A percentile compares a stretch with the other conserved stretches of the same genome.
Conservation (phyloP, 1,140 invertebrate genomes). For the Sitobion miscanthi region DNA sequence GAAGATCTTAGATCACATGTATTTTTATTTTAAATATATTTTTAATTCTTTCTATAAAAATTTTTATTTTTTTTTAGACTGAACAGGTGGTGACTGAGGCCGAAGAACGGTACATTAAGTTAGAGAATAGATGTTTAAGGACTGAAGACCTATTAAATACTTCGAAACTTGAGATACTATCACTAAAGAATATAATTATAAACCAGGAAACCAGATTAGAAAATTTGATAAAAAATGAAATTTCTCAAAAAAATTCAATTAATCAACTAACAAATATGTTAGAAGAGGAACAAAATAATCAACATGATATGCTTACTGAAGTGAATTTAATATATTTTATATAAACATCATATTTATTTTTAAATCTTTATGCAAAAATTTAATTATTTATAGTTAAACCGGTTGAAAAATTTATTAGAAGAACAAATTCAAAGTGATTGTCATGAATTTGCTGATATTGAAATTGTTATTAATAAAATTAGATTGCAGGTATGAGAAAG, state of each 20-base stretch:
- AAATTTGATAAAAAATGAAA: conserved; percentile 46
- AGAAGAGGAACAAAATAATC: conserved; percentile 44
- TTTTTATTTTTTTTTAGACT: conserved; percentile 17
- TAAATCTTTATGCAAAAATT: background rate
- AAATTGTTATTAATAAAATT: conserved; percentile 44
- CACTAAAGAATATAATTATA: conserved; percentile 17
- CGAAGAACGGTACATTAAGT: background rate
- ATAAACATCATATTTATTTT: background rate
- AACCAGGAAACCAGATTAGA: conserved; percentile 13
- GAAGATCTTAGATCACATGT: conserved; percentile 43
- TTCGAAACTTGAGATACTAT: conserved; percentile 19
- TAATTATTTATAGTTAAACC: background rate
- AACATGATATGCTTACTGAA: conserved; percentile 48
- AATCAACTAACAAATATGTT: conserved; percentile 45
- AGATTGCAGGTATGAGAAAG: background rate
- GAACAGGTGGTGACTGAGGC: conserved; percentile 37
- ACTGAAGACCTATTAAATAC: conserved; percentile 33
- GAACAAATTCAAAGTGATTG: conserved; percentile 27
- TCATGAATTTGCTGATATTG: conserved; percentile 39
- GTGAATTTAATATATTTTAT: background rate
- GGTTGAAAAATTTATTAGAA: conserved; percentile 33
- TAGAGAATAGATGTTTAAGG: conserved; percentile 5
- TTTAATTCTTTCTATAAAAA: background rate
- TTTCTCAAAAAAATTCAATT: conserved; percentile 38
- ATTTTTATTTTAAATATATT: background rate